These are phyloP conservation scores for Stenotaenia linearis DNA, from an alignment of 2,888 invertebrate genomes.

Conservation along the genomic window DNA sequence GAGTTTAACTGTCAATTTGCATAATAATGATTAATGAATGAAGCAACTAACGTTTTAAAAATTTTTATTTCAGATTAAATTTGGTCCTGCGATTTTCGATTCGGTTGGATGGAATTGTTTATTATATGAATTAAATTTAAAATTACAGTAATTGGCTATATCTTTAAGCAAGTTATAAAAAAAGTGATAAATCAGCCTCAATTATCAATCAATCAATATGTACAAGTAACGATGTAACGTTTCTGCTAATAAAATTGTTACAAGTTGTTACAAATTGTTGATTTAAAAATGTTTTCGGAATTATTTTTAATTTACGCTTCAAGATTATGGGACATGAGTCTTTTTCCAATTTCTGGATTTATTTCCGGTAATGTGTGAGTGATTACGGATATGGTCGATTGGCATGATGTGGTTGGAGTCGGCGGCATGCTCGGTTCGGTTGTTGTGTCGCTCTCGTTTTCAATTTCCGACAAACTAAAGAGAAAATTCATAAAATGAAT, in stretches of 20 bases:
- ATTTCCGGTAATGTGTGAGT: not conserved
- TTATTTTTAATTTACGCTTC: not conserved
- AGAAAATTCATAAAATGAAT: not conserved
- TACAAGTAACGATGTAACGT: not conserved
- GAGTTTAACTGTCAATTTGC: too few relatives aligned
- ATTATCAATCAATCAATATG: not conserved
- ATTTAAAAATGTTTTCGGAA: too few relatives aligned
- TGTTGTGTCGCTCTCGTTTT: conserved; percentile 22
- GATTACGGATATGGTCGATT: not conserved
- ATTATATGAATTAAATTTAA: not conserved
- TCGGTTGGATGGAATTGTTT: not conserved
- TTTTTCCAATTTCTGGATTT: conserved; percentile 29
- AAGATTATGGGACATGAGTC: not conserved
- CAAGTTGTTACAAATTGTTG: too few relatives aligned
- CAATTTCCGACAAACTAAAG: conserved; percentile 27
- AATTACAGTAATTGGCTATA: not conserved
- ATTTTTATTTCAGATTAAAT: not conserved
- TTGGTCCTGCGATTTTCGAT: not conserved
- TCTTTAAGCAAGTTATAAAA: too few relatives aligned
- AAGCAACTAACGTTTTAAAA: not conserved
- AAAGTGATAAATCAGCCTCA: not conserved
- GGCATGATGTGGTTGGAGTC: not conserved
- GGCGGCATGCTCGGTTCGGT: not conserved
- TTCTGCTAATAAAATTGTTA: not conserved
- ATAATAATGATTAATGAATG: not conserved